These are phyloP conservation scores for Lagopus leucura DNA, from an alignment of 2,113 vertebrate genomes.

Conservation along the genomic window DNA sequence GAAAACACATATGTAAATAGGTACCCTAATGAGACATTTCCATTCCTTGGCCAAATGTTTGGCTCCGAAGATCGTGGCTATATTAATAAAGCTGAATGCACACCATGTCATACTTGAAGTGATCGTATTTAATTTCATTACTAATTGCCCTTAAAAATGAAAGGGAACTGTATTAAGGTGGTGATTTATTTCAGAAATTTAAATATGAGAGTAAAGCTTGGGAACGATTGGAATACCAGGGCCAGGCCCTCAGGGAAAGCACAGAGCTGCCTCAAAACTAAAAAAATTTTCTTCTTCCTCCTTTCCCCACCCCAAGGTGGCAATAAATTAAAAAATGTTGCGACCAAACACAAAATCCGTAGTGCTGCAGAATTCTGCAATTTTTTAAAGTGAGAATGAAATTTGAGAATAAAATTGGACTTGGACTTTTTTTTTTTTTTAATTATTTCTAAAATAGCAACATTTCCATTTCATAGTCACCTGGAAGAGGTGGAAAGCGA, in stretches of 20 bases:
- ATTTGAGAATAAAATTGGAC: background rate
- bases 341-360: background rate
- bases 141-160: constrained; percentile 59
- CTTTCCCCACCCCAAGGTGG: background rate
- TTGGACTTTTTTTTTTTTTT: background rate
- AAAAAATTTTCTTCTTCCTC: constrained; percentile 7
- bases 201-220: constrained; percentile 24
- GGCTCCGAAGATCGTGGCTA: background rate
- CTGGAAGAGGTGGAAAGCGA: background rate
- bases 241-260: constrained; percentile 23
- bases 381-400: background rate
- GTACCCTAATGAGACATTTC: constrained; percentile 24
- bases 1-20: constrained; percentile 57
- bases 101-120: constrained; percentile 9
- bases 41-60: constrained; percentile 21
- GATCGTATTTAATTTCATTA: constrained; percentile 42
- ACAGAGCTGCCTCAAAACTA: background rate
- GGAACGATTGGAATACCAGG: constrained; percentile 13
- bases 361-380: background rate
- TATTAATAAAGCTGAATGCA: constrained; percentile 15
- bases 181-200: constrained; percentile 55
- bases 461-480: background rate
- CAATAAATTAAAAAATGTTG: background rate
- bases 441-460: background rate
- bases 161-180: constrained; percentile 21